A percentile compares a stretch with the other conserved stretches of the same genome.
These are phyloP conservation scores for Diorhabda sublineata DNA, from an alignment of 1,140 invertebrate species.

Conservation along the genomic window DNA sequence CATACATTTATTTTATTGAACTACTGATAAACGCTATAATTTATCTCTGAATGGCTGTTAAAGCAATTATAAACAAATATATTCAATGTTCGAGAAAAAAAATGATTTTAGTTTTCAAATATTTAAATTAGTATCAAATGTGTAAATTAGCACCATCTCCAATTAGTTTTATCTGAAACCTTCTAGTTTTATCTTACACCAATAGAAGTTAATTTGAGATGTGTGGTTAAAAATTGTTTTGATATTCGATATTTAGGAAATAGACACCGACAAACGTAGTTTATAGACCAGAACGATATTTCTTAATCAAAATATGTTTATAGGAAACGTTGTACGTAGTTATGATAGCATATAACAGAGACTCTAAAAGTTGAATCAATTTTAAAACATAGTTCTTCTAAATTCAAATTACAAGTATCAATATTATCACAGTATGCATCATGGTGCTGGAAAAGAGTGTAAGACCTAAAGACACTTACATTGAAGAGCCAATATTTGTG, in stretches of 20 bases:
- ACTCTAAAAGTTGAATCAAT: no score
- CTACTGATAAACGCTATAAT: neutral
- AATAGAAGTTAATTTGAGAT: slow-evolving; percentile 10
- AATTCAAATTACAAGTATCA: no score
- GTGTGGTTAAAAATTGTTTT: slow-evolving; percentile 20
- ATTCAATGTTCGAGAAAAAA: neutral
- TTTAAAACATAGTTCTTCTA: no score
- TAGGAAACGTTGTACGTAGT: no score
- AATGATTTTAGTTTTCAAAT: neutral
- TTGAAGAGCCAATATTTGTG: no score
- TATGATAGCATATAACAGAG: no score
- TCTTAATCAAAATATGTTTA: neutral
- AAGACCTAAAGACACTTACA: no score
- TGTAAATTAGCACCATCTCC: neutral
- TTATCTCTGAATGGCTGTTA: neutral
- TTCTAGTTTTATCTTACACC: neutral
- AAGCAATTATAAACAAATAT: neutral
- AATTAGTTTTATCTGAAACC: neutral
- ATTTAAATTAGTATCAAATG: slow-evolving; percentile 8
- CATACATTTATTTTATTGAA: no score
- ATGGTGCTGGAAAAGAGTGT: no score
- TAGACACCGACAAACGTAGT: slow-evolving; percentile 1
- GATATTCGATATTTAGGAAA: slow-evolving; percentile 17
- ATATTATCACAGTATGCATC: no score
- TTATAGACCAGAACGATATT: slow-evolving; percentile 7